Evolutionary conservation across 1,140 invertebrate genomes (phyloP).

Genomic region (Brachionus manjavacas): DNA sequence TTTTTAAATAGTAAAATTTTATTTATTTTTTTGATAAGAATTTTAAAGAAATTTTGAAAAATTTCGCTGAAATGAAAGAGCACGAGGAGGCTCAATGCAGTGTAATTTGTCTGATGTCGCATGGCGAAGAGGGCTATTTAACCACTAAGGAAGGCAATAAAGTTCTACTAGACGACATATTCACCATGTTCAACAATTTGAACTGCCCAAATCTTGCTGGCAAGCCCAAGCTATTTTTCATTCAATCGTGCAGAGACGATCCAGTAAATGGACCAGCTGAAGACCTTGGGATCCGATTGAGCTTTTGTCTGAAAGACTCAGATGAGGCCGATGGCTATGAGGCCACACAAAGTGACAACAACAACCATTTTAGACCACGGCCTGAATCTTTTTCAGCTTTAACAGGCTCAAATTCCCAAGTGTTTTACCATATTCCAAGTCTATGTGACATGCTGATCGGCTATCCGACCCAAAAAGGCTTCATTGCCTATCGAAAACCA

Average conservation of each 20-base stretch:
- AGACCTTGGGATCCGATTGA: slow-evolving; percentile 9
- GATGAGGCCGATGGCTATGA: slow-evolving; percentile 15
- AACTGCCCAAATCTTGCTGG: slow-evolving; percentile 62
- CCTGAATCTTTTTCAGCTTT: neutral
- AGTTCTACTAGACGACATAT: neutral
- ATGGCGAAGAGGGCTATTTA: slow-evolving; percentile 42
- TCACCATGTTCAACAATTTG: slow-evolving; percentile 61
- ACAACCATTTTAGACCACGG: neutral
- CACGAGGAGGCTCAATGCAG: slow-evolving; percentile 32
- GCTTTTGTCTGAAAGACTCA: neutral
- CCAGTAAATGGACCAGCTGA: slow-evolving; percentile 36
- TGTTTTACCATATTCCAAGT: slow-evolving; percentile 23
- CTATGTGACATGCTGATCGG: slow-evolving; percentile 40
- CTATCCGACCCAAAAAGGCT: slow-evolving; percentile 41
- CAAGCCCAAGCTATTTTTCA: slow-evolving; percentile 74
- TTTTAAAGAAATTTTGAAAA: slow-evolving; percentile 9
- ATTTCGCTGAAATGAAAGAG: slow-evolving; percentile 20
- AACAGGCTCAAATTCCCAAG: neutral
- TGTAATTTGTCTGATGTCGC: slow-evolving; percentile 39
- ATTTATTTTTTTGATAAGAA: slow-evolving; percentile 19
- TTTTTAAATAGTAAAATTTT: neutral
- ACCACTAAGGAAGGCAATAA: slow-evolving; percentile 39
- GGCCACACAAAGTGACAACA: neutral
- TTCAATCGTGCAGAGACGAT: slow-evolving; percentile 67
- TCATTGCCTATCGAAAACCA: slow-evolving; percentile 42